Percentiles rank a stretch among this genome's conserved stretches.
Evolutionary conservation across 2,797 vertebrate genomes (phyloP).

Genomic region (Esox masquinongy): DNA sequence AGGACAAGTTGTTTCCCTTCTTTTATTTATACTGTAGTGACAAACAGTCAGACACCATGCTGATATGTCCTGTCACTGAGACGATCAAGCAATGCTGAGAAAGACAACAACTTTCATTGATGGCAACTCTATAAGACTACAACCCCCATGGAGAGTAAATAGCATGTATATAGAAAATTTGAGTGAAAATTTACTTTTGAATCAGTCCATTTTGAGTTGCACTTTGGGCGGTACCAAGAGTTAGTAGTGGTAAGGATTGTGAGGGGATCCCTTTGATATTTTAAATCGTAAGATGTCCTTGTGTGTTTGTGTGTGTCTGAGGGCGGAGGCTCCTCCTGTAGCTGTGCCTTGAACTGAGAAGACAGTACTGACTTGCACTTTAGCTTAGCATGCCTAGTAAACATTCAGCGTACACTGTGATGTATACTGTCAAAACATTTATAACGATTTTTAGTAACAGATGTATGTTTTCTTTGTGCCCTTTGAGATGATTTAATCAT

Average conservation of each 20-base stretch:
- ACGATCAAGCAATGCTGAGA: conserved; percentile 66
- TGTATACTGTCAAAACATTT: neutral
- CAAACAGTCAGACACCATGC: conserved; percentile 76
- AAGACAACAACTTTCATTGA: neutral
- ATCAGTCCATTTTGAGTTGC: neutral
- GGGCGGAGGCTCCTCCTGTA: neutral
- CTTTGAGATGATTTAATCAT: neutral
- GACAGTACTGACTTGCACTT: neutral
- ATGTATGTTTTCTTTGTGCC: neutral
- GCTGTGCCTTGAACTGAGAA: conserved; percentile 1
- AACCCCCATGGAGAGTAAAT: no score
- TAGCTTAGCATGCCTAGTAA: conserved; percentile 19
- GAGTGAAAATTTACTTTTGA: no score
- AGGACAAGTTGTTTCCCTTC: conserved; percentile 73
- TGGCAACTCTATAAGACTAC: neutral
- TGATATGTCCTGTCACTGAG: conserved; percentile 61
- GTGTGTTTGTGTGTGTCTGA: neutral
- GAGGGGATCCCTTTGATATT: neutral
- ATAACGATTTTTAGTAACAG: neutral
- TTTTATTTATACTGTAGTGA: conserved; percentile 82
- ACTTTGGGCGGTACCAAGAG: neutral
- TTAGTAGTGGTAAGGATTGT: neutral
- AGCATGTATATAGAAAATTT: no score
- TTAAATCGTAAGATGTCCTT: neutral
- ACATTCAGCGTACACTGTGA: neutral